A percentile compares a stretch with the other conserved stretches of the same genome.
These are phyloP conservation scores for Rhamphomyia laevipes DNA, from an alignment of 2,888 invertebrate genomes.

Conservation along the genomic window DNA sequence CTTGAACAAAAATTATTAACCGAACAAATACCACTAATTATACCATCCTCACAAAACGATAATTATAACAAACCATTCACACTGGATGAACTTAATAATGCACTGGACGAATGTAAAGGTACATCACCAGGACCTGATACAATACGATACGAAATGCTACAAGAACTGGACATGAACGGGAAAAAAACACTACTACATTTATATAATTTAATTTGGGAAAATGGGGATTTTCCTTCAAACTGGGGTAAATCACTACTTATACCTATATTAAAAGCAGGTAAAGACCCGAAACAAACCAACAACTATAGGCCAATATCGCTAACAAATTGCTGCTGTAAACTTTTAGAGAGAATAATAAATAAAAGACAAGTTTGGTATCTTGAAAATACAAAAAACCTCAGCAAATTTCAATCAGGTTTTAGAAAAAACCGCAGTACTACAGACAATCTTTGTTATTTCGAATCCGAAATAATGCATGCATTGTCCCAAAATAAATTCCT, in stretches of 20 bases:
- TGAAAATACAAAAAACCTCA: not conserved
- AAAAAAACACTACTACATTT: too few species aligned
- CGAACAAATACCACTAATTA: not conserved
- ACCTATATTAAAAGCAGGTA: not conserved
- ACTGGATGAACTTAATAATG: not conserved
- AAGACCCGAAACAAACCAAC: not conserved
- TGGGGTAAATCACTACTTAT: too few species aligned
- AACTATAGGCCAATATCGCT: not conserved
- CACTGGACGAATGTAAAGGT: not conserved
- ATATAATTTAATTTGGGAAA: too few species aligned
- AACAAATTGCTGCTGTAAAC: not conserved
- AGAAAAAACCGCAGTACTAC: not conserved
- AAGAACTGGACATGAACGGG: too few species aligned
- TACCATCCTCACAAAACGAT: not conserved
- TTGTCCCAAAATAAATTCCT: not conserved
- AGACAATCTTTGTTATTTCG: not conserved
- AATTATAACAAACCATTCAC: not conserved
- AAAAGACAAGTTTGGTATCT: not conserved
- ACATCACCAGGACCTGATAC: not conserved
- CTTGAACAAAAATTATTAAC: not conserved
- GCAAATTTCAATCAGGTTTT: not conserved
- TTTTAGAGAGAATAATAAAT: not conserved
- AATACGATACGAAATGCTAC: not conserved
- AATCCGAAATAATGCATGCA: not conserved
- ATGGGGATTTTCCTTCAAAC: too few species aligned